Conservation (phyloP, 2,797 vertebrate species). For the Siniperca obscura region DNA sequence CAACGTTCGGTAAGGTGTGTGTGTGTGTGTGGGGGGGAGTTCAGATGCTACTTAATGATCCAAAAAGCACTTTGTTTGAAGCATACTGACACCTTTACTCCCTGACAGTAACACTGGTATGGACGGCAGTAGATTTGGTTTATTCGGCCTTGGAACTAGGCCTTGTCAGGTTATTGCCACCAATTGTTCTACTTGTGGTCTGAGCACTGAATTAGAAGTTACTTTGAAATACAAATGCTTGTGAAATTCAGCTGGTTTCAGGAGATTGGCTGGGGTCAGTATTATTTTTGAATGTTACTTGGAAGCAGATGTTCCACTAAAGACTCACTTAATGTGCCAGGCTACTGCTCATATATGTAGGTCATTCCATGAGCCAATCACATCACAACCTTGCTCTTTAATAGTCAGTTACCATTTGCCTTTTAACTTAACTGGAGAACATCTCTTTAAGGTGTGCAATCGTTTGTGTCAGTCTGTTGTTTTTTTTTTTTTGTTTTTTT, state of each 20-base stretch:
- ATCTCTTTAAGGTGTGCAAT: constrained; percentile 61
- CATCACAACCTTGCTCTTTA: constrained; percentile 44
- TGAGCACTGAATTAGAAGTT: constrained; percentile 40
- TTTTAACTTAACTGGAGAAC: constrained; percentile 64
- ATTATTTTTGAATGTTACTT: constrained; percentile 57
- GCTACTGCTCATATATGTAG: constrained; percentile 47
- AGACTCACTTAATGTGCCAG: constrained; percentile 56
- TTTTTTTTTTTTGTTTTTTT: constrained; percentile 47
- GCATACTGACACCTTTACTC: constrained; percentile 27
- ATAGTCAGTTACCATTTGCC: constrained; percentile 71
- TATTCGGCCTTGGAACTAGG: constrained; percentile 31
- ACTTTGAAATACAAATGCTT: constrained; percentile 25
- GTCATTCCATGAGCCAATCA: constrained; percentile 35
- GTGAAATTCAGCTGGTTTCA: background rate
- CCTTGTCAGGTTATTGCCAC: constrained; percentile 23
- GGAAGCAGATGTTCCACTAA: constrained; percentile 42
- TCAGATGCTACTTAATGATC: background rate
- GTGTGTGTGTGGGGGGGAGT: too few relatives aligned
- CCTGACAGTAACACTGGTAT: background rate
- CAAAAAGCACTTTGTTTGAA: constrained; percentile 8
- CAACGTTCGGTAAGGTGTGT: too few relatives aligned
- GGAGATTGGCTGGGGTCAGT: constrained; percentile 22
- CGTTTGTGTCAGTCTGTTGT: constrained; percentile 40
- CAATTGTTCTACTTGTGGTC: constrained; percentile 37
- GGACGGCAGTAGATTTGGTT: constrained; percentile 13